Conservation (phyloP, 2,888 invertebrate species). For the Mantis religiosa region DNA sequence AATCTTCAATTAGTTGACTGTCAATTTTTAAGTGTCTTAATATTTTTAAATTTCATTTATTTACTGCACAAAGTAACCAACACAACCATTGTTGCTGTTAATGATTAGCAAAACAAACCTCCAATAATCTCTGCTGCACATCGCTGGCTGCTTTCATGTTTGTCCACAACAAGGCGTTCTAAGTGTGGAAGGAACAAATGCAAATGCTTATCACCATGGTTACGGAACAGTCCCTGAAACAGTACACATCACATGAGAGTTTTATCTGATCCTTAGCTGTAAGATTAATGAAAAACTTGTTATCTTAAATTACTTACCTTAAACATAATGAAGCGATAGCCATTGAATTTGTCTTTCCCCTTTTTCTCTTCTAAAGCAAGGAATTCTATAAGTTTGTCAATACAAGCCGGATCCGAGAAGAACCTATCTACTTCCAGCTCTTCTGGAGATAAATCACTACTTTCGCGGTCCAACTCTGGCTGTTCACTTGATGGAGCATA, state of each 20-base stretch:
- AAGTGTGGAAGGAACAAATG: constrained; percentile 62
- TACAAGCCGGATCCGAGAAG: constrained; percentile 61
- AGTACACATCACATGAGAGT: background rate
- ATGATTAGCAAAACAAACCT: constrained; percentile 36
- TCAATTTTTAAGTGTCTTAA: background rate
- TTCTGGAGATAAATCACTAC: constrained; percentile 56
- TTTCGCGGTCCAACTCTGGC: constrained; percentile 51
- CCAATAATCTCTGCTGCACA: constrained; percentile 79
- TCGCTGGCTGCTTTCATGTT: constrained; percentile 73
- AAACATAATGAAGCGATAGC: constrained; percentile 63
- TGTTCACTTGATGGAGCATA: constrained; percentile 66
- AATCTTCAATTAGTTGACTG: no score
- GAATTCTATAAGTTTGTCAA: constrained; percentile 66
- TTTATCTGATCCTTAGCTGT: no score
- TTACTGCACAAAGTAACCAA: background rate
- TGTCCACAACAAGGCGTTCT: constrained; percentile 58
- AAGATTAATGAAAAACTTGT: background rate
- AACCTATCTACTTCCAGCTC: constrained; percentile 64
- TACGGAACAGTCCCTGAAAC: constrained; percentile 63
- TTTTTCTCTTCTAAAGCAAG: constrained; percentile 82
- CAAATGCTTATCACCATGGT: constrained; percentile 66
- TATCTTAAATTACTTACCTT: constrained; percentile 52
- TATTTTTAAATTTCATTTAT: background rate
- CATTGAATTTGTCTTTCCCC: constrained; percentile 75
- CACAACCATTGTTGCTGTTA: background rate